Evolutionary conservation across 2,888 invertebrate species (phyloP).

Genomic region (Dynastes hyllus): DNA sequence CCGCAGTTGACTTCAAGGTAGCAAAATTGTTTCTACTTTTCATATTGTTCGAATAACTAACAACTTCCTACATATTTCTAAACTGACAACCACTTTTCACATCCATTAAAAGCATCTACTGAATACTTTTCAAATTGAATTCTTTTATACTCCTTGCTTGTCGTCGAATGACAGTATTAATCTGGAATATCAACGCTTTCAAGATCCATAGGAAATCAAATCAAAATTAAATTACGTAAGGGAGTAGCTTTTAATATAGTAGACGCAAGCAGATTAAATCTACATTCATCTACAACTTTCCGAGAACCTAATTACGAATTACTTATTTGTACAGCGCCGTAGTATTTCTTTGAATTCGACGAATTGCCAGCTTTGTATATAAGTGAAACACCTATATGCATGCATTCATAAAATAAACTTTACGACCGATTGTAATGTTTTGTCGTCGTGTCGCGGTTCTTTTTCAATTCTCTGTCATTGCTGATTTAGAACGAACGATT

Average conservation of each 20-base stretch:
- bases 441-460: not conserved
- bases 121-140: too few relatives aligned
- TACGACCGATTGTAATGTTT: constrained; percentile 12
- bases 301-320: not conserved
- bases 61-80: too few relatives aligned
- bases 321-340: not conserved
- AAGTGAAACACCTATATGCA: not conserved
- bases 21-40: too few relatives aligned
- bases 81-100: too few relatives aligned
- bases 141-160: too few relatives aligned
- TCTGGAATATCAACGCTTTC: not conserved
- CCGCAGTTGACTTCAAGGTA: too few relatives aligned
- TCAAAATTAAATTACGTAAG: not conserved
- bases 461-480: not conserved
- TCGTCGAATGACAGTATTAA: too few relatives aligned
- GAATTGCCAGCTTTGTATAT: constrained; percentile 13
- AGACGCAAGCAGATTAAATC: not conserved
- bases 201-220: not conserved
- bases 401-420: not conserved
- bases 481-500: not conserved
- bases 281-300: not conserved
- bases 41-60: too few relatives aligned
- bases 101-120: too few relatives aligned
- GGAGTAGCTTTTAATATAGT: not conserved
- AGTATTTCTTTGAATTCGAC: not conserved